These are phyloP conservation scores for Platyscapa corneri DNA, from an alignment of 1,140 invertebrate species.

Conservation along the genomic window DNA sequence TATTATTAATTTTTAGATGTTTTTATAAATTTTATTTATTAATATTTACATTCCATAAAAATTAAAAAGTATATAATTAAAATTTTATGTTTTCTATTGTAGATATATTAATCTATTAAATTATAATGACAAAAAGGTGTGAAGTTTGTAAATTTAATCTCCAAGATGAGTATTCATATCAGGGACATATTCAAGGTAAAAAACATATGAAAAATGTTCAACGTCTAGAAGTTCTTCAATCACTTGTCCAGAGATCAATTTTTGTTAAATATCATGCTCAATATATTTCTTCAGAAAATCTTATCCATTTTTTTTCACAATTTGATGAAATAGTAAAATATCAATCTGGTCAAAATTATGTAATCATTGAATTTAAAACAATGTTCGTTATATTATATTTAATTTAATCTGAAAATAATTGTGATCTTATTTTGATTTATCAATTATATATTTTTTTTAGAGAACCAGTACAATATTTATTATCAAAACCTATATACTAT, in stretches of 20 bases:
- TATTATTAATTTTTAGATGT: neutral
- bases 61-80: neutral
- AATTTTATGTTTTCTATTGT: neutral
- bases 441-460: conserved; percentile 54
- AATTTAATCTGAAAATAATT: conserved; percentile 27
- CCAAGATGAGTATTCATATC: conserved; percentile 59
- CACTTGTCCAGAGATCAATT: conserved; percentile 64
- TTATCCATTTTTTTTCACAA: conserved; percentile 65
- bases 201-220: conserved; percentile 64
- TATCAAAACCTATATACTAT: conserved; percentile 57
- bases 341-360: conserved; percentile 55
- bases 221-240: conserved; percentile 46
- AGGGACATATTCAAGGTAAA: conserved; percentile 65
- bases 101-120: neutral
- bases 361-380: conserved; percentile 62
- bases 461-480: conserved; percentile 56
- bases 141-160: conserved; percentile 65
- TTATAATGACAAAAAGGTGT: conserved; percentile 60
- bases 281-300: conserved; percentile 40
- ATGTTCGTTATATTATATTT: conserved; percentile 55
- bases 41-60: neutral
- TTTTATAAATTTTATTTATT: neutral
- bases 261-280: conserved; percentile 67
- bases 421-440: conserved; percentile 19
- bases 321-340: conserved; percentile 67